phyloP scores from a whole-genome alignment of 2,113 vertebrate genomes.

The Jaculus jaculus region DNA sequence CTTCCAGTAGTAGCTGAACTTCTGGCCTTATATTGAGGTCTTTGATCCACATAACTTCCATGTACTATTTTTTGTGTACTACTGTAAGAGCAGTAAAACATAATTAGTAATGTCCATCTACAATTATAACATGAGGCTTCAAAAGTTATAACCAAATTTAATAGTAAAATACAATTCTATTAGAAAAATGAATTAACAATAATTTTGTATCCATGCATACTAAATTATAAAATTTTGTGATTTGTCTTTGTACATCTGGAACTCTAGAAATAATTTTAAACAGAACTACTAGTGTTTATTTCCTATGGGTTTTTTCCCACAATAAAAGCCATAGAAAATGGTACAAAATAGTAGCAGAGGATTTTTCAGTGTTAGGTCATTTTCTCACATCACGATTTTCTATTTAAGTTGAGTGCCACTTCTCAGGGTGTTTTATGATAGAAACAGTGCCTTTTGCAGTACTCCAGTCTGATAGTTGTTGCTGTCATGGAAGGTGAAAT shows the following conservation, averaged over 20 bases:
- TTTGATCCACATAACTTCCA: neutral
- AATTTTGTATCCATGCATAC: neutral
- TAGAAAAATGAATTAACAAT: neutral
- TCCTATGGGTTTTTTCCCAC: neutral
- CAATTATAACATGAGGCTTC: neutral
- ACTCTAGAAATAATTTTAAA: neutral
- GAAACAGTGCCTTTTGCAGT: neutral
- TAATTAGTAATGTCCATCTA: neutral
- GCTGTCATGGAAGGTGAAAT: conserved; percentile 44
- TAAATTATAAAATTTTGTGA: neutral
- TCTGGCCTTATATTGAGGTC: too few relatives aligned
- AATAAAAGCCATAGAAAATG: neutral
- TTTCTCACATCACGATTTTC: neutral
- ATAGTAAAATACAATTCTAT: neutral
- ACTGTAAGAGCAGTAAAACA: neutral
- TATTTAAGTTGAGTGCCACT: neutral
- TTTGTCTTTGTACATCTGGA: neutral
- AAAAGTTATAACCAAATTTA: neutral
- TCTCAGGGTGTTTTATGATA: neutral
- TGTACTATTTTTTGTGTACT: neutral
- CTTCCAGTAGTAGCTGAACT: too few relatives aligned
- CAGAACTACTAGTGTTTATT: neutral
- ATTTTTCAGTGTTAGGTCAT: neutral
- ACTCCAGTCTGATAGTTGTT: neutral
- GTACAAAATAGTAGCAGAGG: neutral